Evolutionary conservation across 2,888 invertebrate species (phyloP).

Genomic region (Macrosiphum euphorbiae): DNA sequence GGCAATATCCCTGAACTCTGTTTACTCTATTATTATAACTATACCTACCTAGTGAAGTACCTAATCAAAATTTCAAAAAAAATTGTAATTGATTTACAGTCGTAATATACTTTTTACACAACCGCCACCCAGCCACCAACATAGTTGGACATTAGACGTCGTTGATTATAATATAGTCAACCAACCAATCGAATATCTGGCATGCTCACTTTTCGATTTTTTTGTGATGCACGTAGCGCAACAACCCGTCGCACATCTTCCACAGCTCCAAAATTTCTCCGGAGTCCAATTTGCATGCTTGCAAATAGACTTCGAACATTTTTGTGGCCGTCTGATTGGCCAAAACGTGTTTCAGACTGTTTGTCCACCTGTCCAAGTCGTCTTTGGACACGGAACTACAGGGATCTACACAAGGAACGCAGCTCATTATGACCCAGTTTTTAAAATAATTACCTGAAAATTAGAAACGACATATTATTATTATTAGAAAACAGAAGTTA

Average conservation of each 20-base stretch:
- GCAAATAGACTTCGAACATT: conserved; percentile 51
- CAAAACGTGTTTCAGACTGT: conserved; percentile 58
- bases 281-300: conserved; percentile 45
- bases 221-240: conserved; percentile 39
- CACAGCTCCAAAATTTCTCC: conserved; percentile 43
- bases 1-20: background rate
- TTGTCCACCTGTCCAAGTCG: conserved; percentile 57
- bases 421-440: conserved; percentile 34
- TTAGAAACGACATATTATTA: background rate
- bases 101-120: background rate
- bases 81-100: too few relatives aligned
- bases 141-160: background rate
- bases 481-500: background rate
- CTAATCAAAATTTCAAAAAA: background rate
- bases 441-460: background rate
- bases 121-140: too few relatives aligned
- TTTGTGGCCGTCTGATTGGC: conserved; percentile 27
- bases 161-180: background rate
- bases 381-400: conserved; percentile 56
- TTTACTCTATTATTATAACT: background rate
- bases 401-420: conserved; percentile 48
- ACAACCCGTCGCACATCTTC: conserved; percentile 49
- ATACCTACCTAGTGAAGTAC: background rate
- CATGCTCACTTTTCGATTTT: conserved; percentile 38
- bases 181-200: background rate